Percentiles rank a stretch among this genome's conserved stretches.
These are phyloP conservation scores for Bellardia pandia DNA, from an alignment of 2,888 invertebrate species.

Conservation along the genomic window DNA sequence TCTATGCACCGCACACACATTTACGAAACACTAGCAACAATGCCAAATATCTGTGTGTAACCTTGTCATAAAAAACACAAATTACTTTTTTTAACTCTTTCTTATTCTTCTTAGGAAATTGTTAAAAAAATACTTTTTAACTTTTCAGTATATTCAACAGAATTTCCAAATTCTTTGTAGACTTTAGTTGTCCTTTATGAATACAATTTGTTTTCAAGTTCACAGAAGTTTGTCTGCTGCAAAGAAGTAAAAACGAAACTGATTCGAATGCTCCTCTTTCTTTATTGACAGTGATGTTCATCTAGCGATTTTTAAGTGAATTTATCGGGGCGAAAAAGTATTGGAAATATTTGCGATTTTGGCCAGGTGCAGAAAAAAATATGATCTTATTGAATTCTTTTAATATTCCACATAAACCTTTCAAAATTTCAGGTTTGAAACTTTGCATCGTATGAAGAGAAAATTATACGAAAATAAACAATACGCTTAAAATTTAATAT, in stretches of 20 bases:
- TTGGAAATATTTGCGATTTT: no score
- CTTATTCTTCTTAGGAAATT: slow-evolving; percentile 15
- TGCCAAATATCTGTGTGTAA: slow-evolving; percentile 71
- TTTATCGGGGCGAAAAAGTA: background rate
- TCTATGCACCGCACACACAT: slow-evolving; percentile 50
- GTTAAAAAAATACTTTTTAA: slow-evolving; percentile 6
- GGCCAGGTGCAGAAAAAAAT: no score
- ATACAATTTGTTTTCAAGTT: slow-evolving; percentile 66
- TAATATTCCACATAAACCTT: no score
- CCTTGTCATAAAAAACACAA: slow-evolving; percentile 64
- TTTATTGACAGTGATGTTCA: no score
- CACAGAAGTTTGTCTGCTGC: slow-evolving; percentile 68
- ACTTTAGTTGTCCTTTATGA: background rate
- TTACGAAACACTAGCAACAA: slow-evolving; percentile 58
- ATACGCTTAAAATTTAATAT: no score
- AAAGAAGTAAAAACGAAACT: slow-evolving; percentile 59
- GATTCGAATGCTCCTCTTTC: slow-evolving; percentile 29
- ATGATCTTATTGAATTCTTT: no score
- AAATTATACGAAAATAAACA: no score
- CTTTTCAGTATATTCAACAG: slow-evolving; percentile 12
- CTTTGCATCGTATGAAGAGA: no score
- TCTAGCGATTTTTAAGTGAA: no score
- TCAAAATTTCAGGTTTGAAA: no score
- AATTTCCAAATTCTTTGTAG: slow-evolving; percentile 2
- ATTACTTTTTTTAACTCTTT: slow-evolving; percentile 35